These are phyloP conservation scores for Thunnus albacares DNA, from an alignment of 2,797 vertebrate species.

Conservation along the genomic window DNA sequence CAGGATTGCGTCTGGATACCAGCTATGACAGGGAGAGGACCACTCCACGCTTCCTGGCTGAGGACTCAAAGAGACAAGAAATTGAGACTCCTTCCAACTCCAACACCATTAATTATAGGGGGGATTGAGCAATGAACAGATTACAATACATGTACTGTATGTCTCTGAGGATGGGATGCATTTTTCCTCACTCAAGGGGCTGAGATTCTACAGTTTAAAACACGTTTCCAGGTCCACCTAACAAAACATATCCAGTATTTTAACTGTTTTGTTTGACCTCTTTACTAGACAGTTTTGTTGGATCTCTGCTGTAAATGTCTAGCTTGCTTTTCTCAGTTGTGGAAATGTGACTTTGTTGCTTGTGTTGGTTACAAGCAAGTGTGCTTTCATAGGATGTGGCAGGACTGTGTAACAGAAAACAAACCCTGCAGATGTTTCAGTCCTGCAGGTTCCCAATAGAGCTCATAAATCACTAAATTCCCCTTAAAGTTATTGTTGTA, in stretches of 20 bases:
- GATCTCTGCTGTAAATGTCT: slow-evolving; percentile 1
- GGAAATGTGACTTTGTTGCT: neutral
- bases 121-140: neutral
- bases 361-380: neutral
- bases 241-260: neutral
- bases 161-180: neutral
- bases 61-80: slow-evolving; percentile 21
- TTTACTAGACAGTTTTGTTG: neutral
- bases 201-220: neutral
- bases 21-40: slow-evolving; percentile 31
- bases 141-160: neutral
- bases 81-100: neutral
- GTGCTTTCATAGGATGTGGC: no score
- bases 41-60: slow-evolving; percentile 38
- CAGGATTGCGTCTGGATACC: slow-evolving; percentile 23
- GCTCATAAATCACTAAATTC: slow-evolving; percentile 1
- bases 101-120: neutral
- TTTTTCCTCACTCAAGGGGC: neutral
- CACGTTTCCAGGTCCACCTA: neutral
- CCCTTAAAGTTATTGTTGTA: neutral
- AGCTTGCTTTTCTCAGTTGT: neutral
- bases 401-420: neutral
- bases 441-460: slow-evolving; percentile 1
- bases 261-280: neutral
- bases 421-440: slow-evolving; percentile 1